These are phyloP conservation scores for Ericerus pela DNA, from an alignment of 1,140 invertebrate species.

Conservation along the genomic window DNA sequence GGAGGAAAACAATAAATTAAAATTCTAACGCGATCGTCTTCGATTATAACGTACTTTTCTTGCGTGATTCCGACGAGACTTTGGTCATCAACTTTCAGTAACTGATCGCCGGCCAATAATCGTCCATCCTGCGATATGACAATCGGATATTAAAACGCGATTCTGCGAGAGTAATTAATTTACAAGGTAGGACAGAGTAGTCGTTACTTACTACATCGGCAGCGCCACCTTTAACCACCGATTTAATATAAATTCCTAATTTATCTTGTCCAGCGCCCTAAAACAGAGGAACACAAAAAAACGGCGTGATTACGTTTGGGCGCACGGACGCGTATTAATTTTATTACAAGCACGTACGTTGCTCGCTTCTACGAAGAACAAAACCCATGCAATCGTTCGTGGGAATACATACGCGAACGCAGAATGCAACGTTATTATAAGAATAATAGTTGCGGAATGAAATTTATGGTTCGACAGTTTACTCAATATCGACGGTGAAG, in stretches of 20 bases:
- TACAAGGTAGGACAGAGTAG: neutral
- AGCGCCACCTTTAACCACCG: conserved; percentile 87
- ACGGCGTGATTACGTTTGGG: neutral
- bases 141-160: neutral
- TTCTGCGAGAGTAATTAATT: neutral
- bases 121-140: conserved; percentile 56
- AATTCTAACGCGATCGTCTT: neutral
- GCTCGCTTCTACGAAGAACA: too few species aligned
- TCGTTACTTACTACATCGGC: conserved; percentile 62
- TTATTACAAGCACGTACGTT: neutral
- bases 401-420: neutral
- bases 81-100: conserved; percentile 92
- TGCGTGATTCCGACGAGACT: conserved; percentile 93
- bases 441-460: too few species aligned
- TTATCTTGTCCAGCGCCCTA: conserved; percentile 79
- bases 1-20: neutral
- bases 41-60: conserved; percentile 49
- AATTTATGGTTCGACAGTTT: too few species aligned
- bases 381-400: too few species aligned
- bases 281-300: conserved; percentile 26
- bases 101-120: conserved; percentile 89
- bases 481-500: too few species aligned
- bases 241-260: conserved; percentile 94
- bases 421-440: too few species aligned
- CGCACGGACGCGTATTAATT: neutral